phyloP scores from a whole-genome alignment of 2,888 invertebrate species.

The Rhogogaster chlorosoma region DNA sequence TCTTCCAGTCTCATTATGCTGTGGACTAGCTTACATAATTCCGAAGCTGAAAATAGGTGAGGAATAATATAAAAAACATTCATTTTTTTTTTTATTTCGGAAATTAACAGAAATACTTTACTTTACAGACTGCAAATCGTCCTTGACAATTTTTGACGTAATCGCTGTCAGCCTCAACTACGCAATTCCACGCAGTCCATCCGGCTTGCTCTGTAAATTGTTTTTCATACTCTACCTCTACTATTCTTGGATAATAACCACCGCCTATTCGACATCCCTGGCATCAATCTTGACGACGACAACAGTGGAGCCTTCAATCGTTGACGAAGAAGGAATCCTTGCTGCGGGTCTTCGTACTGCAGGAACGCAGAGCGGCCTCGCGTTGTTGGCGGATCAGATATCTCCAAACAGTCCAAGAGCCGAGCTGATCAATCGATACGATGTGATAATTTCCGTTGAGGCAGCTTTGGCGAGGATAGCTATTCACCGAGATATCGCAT shows the following conservation, averaged over 20 bases:
- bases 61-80: not conserved
- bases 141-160: not conserved
- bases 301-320: not conserved
- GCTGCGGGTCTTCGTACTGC: constrained; percentile 6
- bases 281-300: not conserved
- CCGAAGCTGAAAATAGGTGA: not conserved
- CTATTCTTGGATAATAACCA: constrained; percentile 2
- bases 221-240: not conserved
- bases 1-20: not conserved
- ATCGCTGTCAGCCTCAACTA: not conserved
- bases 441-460: not conserved
- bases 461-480: not conserved
- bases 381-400: not conserved
- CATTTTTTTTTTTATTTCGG: no score
- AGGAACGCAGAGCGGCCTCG: not conserved
- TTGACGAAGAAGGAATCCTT: not conserved
- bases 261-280: constrained; percentile 18
- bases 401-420: not conserved
- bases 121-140: not conserved
- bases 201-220: not conserved
- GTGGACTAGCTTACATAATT: not conserved
- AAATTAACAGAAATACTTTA: not conserved
- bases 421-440: constrained; percentile 13
- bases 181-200: not conserved
- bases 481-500: not conserved